Base-by-base conservation (phyloP, 2,888 invertebrate species). In the Maniola hyperantus region DNA sequence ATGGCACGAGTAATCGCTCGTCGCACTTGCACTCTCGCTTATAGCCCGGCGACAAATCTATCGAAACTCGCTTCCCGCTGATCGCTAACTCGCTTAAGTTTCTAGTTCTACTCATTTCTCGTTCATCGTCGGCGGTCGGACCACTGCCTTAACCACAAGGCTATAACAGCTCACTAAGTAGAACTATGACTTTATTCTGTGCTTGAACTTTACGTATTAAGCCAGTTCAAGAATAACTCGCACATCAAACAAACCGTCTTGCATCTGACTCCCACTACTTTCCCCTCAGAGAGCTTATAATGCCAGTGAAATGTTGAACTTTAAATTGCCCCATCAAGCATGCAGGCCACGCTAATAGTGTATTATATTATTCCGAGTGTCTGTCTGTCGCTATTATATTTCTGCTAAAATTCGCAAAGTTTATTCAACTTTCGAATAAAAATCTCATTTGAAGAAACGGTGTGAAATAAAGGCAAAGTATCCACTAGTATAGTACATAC, bases 221-320 rank as follows among this genome's bases (percentile, higher is more conserved):
- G 15, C 20, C 20, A 54, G 34, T 36, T 54, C 34, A 36, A 54
- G 34, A 18, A 54, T 36, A 50, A 48, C 13, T 20, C 20, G 48
- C 5, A 48, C 33, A 13, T 53, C 33, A 53, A 33, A 33, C 7
- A 53, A 26, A 53, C 33, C 53, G 53, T 53, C 53, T 54, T 54
- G 15, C 15, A 54, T 54, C 54, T 54, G 36, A 54, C 34, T 54
- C 54, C 13, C 36, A 54, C 36, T 36, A 54, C 54, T 54, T 54
- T 36, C 0, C 5, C 54, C 8, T n/a, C 36, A 34, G 54, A 36
- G 54, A 54, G 36, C 54, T 13, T 36, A 36, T 54, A 15, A 54
- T 36, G 36, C 33, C 36, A 36, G 36, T 15, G 36, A 54, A 54
- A 36, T 34, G 15, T 15, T 36, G 5, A 36, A 54, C 54, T 36